A percentile compares a stretch with the other conserved stretches of the same genome.
Evolutionary conservation across 2,113 vertebrate species (phyloP).

Genomic region (Pluvianellus socialis): DNA sequence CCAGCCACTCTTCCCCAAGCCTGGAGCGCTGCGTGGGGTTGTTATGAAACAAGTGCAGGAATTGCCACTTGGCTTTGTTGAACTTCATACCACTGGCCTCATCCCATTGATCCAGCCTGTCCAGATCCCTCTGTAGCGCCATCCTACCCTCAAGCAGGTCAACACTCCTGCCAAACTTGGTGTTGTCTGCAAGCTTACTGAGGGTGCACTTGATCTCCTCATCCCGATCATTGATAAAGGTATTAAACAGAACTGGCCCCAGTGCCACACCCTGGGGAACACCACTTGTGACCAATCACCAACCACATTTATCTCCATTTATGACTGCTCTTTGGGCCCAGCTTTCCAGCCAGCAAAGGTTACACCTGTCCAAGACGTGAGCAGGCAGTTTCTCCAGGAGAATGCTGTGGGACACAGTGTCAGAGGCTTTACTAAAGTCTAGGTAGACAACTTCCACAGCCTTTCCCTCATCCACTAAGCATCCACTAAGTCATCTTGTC

Average conservation of each 20-base stretch:
- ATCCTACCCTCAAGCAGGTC: not conserved
- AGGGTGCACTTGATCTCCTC: not conserved
- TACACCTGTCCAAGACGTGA: too few species aligned
- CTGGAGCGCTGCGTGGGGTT: not conserved
- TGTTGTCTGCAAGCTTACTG: not conserved
- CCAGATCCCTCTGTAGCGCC: not conserved
- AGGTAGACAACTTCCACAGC: too few species aligned
- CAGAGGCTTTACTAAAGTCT: too few species aligned
- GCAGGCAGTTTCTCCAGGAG: too few species aligned
- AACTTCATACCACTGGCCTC: not conserved
- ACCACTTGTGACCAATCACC: not conserved
- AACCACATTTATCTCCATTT: too few species aligned
- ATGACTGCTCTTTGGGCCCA: too few species aligned
- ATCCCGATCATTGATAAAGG: not conserved
- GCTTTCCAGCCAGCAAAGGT: too few species aligned
- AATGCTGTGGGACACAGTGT: too few species aligned
- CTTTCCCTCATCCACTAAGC: too few species aligned
- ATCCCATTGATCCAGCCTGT: not conserved
- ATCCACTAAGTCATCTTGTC: too few species aligned
- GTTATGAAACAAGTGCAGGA: not conserved
- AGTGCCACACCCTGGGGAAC: not conserved
- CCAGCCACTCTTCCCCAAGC: not conserved
- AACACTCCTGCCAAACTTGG: not conserved
- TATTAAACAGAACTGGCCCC: not conserved
- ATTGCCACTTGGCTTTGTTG: not conserved